phyloP scores from a whole-genome alignment of 1,140 invertebrate genomes.

The Drosophila aff. region DNA sequence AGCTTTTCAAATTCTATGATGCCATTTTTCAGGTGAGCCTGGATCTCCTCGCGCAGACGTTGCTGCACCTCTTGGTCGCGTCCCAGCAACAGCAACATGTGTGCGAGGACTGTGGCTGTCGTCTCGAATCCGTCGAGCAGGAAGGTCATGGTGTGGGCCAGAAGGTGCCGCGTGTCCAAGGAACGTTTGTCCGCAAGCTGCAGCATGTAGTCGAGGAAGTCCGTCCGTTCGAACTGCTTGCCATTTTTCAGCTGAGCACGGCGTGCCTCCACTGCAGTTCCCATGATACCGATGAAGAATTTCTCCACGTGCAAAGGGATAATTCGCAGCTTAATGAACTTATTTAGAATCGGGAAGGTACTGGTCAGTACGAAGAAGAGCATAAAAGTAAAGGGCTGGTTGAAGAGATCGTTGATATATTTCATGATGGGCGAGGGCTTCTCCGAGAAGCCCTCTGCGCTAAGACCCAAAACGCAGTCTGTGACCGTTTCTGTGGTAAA shows the following conservation, averaged over 20 bases:
- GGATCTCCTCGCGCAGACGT: constrained; percentile 77
- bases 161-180: constrained; percentile 42
- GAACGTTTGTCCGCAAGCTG: constrained; percentile 72
- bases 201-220: constrained; percentile 84
- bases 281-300: constrained; percentile 79
- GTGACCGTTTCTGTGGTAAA: constrained; percentile 86
- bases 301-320: constrained; percentile 47
- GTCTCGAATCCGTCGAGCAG: constrained; percentile 80
- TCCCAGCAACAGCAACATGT: constrained; percentile 56
- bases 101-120: constrained; percentile 57
- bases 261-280: constrained; percentile 68
- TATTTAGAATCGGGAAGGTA: constrained; percentile 49
- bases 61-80: constrained; percentile 49
- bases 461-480: constrained; percentile 85
- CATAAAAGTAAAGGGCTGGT: constrained; percentile 47
- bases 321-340: constrained; percentile 54
- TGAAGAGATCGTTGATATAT: constrained; percentile 55
- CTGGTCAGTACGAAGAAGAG: constrained; percentile 43
- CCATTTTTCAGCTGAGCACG: constrained; percentile 41
- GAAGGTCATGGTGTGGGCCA: constrained; percentile 68
- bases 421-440: constrained; percentile 62
- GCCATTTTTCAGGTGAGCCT: constrained; percentile 46
- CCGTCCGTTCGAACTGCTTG: constrained; percentile 63
- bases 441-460: constrained; percentile 77
- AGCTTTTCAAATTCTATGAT: constrained; percentile 64